These are phyloP conservation scores for Drosophila virilis DNA, from an alignment of 1,140 invertebrate species.

Conservation along the genomic window DNA sequence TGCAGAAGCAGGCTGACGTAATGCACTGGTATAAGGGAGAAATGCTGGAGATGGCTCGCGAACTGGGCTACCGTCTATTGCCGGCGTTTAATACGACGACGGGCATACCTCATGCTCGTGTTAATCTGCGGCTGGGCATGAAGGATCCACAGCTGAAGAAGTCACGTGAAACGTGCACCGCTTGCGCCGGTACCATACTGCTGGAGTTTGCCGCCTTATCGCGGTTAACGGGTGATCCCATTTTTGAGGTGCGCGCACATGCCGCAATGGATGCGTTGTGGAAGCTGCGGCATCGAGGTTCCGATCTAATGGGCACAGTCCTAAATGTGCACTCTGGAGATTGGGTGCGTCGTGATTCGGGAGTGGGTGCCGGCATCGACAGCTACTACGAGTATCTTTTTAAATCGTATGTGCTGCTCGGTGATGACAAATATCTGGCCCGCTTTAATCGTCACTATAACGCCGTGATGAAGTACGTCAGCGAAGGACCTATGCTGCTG, in stretches of 20 bases:
- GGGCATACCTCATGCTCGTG: constrained; percentile 97
- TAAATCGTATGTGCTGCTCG: constrained; percentile 94
- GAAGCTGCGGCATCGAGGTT: constrained; percentile 95
- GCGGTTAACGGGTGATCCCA: constrained; percentile 93
- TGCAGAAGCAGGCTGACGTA: constrained; percentile 90
- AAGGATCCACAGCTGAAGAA: constrained; percentile 90
- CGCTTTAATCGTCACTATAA: constrained; percentile 98
- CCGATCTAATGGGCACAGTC: constrained; percentile 96
- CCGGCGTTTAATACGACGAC: constrained; percentile 99
- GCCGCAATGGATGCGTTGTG: constrained; percentile 98
- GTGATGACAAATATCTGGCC: constrained; percentile 95
- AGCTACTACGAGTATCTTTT: constrained; percentile 99
- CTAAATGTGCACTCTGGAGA: constrained; percentile 98
- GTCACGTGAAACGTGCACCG: constrained; percentile 96
- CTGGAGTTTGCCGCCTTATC: constrained; percentile 98
- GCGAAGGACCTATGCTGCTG: constrained; percentile 96
- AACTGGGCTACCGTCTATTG: constrained; percentile 95
- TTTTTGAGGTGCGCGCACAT: constrained; percentile 98
- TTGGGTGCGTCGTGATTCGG: constrained; percentile 97
- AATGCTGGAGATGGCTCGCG: constrained; percentile 94
- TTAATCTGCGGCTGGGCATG: constrained; percentile 96
- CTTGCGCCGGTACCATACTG: constrained; percentile 99
- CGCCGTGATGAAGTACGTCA: constrained; percentile 99
- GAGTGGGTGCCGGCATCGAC: constrained; percentile 99
- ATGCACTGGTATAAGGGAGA: constrained; percentile 97